phyloP scores from a whole-genome alignment of 2,113 vertebrate genomes.

The Podilymbus podiceps region DNA sequence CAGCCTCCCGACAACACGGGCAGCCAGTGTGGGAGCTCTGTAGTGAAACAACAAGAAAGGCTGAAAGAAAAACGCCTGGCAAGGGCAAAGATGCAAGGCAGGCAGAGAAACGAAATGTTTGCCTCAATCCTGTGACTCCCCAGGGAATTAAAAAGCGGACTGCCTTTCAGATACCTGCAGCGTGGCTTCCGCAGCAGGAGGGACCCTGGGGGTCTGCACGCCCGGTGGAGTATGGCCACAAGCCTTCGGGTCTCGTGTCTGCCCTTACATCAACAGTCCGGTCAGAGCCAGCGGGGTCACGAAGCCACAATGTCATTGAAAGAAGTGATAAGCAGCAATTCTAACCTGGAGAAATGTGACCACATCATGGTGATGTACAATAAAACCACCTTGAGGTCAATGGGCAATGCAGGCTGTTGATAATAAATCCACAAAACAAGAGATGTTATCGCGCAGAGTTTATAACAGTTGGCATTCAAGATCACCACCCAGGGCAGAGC shows the following conservation, averaged over 20 bases:
- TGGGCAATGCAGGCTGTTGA: conserved; percentile 16
- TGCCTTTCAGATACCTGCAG: background rate
- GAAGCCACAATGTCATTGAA: background rate
- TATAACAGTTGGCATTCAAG: conserved; percentile 33
- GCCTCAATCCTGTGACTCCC: background rate
- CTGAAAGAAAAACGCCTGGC: conserved; percentile 5
- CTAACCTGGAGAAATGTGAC: conserved; percentile 30
- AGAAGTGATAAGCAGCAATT: conserved; percentile 31
- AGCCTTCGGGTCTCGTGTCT: background rate
- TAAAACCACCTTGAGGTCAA: conserved; percentile 60
- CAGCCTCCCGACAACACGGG: background rate
- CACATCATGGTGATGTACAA: conserved; percentile 18
- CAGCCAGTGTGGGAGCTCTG: background rate
- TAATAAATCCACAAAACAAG: conserved; percentile 54
- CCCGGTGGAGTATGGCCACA: background rate
- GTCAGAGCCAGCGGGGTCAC: background rate
- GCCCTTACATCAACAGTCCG: background rate
- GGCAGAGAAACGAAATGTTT: background rate
- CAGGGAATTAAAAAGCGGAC: background rate
- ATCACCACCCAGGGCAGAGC: conserved; percentile 45
- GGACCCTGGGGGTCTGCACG: background rate
- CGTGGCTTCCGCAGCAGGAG: background rate
- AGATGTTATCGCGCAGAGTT: conserved; percentile 27
- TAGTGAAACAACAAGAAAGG: background rate
- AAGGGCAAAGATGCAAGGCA: background rate